Evolutionary conservation across 2,888 invertebrate genomes (phyloP), one percentile per base, ranked within the genome.

Genomic region (Linnaemya vulpina): DNA sequence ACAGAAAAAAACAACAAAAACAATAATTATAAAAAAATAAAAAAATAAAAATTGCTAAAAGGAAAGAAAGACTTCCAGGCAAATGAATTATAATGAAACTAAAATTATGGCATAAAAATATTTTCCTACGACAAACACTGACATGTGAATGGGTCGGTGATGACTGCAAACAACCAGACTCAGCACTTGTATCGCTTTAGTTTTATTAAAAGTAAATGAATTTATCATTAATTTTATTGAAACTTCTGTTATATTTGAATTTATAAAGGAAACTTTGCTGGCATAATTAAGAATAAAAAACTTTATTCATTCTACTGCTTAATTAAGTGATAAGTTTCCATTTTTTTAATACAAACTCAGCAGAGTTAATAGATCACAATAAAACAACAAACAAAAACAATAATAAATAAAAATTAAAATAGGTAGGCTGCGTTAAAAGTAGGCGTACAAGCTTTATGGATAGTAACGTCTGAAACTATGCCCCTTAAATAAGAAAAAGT

Each of bases 141-240:
- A 60, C 80, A 80, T 74, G 38, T 73, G 58, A 35, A 38, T 71
- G 46, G 43, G n/a, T n/a, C 43, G 2, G 8, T 49, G 5, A 55
- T 58, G 43, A 43, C 43, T 35, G 13, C 25, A 43, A 63, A 22
- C 46, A 73, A 20, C 68, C 43, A 63, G 46, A 9, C 5, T 53
- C 13, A 53, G 10, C 20, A 55, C 15, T n/a, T n/a, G 20, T 55
- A 68, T 55, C 53, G 17, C 9, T 38, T 40, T 17, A 51, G 3
- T 17, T 38, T 68, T 43, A 7, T 11, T 22, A 0, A 53, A 38
- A 35, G 15, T 3, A 49, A 8, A 43, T 43, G 11, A 11, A 17
- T 40, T 46, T 73, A 25, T 79, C 65, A 79, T 79, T 79, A 73
- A 79, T 58, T 58, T 73, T 65, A 73, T 73, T 49, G 35, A 43